Base-by-base conservation (phyloP, 2,888 invertebrate genomes). In the Chydorus sphaericus region DNA sequence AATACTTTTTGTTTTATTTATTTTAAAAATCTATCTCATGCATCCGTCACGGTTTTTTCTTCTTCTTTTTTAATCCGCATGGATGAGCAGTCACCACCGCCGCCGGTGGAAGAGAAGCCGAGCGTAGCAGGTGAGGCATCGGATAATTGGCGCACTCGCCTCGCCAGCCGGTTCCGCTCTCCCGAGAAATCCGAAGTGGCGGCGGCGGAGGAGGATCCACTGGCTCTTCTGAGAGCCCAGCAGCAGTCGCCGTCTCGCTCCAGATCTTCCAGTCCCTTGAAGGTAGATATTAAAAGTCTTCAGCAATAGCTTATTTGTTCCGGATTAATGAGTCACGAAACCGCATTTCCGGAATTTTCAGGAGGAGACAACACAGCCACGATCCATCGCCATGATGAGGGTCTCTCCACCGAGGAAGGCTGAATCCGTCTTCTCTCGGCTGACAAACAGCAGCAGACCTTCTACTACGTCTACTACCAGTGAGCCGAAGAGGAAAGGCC, bases 61-160 rank as follows among this genome's bases (percentile, higher is more conserved):
- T 11, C 8, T 38, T 14, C 18, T 44, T 28, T 11, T 44, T 44
- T 28, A 37, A 36, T 16, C 53, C 33, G 14, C 26, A 30, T 11
- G 26, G 16, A 16, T 29, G 26, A 16, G 26, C 29, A 20, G 53
- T 28, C 18, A 29, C 53, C 14, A 16, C 26, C 26, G 20, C 8
- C 37, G n/a, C 48, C 16, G 23, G 48, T 4, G 23, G 23, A 18
- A 48, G 23, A 14, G 48, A 23, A 3, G 48, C 10, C 10, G 23
- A 23, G 14, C 48, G 48, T 48, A 23, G 48, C 14, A 28, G 28
- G 18, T 10, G 48, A 18, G 28, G 48, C 18, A 14, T 10, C 28
- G 23, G 55, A 55, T 16, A 31, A 48, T 37, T 55, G 48, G 55
- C 55, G 55, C 36, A 26, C 55, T n/a, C 23, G 33, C 4, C 36